phyloP scores from a whole-genome alignment of 2,888 invertebrate genomes.

The Harpalus rufipes region DNA sequence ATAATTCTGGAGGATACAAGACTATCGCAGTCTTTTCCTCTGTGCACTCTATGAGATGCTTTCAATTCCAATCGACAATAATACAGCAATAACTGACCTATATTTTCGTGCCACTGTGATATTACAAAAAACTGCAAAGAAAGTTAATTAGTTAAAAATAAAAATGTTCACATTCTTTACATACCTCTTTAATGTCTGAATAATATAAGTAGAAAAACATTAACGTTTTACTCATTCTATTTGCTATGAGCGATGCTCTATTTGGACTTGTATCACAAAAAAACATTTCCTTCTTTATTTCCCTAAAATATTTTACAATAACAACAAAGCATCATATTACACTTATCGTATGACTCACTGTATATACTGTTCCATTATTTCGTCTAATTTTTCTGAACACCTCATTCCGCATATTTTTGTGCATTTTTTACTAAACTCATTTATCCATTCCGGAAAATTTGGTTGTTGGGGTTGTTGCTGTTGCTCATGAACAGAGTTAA shows the following conservation, averaged over 20 bases:
- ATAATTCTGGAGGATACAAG: constrained; percentile 47
- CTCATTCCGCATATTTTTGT: constrained; percentile 34
- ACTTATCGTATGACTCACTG: constrained; percentile 43
- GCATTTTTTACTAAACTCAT: constrained; percentile 43
- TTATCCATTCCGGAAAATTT: constrained; percentile 53
- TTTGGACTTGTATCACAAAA: constrained; percentile 52
- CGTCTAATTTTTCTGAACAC: constrained; percentile 54
- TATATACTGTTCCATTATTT: constrained; percentile 54
- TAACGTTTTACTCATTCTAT: constrained; percentile 49
- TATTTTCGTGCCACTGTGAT: constrained; percentile 61
- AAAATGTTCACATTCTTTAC: background rate
- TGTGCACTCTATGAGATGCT: constrained; percentile 24
- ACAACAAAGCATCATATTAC: background rate
- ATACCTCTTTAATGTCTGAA: constrained; percentile 57
- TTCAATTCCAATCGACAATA: constrained; percentile 57
- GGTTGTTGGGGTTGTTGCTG: background rate
- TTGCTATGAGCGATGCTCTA: constrained; percentile 45
- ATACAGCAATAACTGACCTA: constrained; percentile 27
- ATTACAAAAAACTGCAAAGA: constrained; percentile 52
- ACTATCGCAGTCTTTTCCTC: constrained; percentile 57
- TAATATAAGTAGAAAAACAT: constrained; percentile 57
- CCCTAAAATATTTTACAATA: constrained; percentile 35
- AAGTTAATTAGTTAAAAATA: background rate
- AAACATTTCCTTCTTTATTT: constrained; percentile 35
- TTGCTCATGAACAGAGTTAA: background rate